These are phyloP conservation scores for Peromyscus attwateri DNA, from an alignment of 2,797 vertebrate genomes.

Conservation along the genomic window DNA sequence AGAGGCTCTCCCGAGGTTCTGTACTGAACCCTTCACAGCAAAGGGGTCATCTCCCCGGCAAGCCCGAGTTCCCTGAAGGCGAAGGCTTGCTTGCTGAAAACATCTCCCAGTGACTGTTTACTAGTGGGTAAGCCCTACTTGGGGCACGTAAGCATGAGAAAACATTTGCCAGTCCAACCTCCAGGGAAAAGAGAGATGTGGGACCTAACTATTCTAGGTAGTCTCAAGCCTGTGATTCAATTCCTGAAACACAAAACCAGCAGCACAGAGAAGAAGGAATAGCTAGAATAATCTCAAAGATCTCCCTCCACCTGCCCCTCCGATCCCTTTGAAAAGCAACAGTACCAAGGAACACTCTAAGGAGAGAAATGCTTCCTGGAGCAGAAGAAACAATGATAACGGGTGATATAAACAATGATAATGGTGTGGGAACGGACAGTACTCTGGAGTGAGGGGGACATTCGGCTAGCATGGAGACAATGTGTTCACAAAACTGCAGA, in stretches of 20 bases:
- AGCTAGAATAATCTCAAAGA: not conserved
- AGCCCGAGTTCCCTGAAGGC: not conserved
- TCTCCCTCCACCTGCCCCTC: not conserved
- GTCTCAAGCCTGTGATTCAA: not conserved
- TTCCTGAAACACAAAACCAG: not conserved
- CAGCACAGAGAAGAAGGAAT: not conserved
- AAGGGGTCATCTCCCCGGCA: not conserved
- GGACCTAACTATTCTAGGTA: not conserved
- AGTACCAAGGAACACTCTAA: not conserved
- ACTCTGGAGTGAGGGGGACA: not conserved
- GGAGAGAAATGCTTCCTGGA: constrained; percentile 6
- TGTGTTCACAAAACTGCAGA: not conserved
- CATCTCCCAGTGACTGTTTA: not conserved
- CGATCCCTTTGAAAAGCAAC: constrained; percentile 10
- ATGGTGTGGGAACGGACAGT: not conserved
- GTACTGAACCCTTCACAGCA: not conserved
- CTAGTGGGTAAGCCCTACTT: not conserved
- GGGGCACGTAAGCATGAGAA: not conserved
- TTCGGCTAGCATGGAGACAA: not conserved
- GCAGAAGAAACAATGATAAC: constrained; percentile 1
- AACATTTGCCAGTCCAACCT: not conserved
- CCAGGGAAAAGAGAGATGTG: not conserved
- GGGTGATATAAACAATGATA: no score
- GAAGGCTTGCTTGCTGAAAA: not conserved
- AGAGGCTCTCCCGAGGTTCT: not conserved